Evolutionary conservation across 1,140 invertebrate genomes (phyloP).

Genomic region (Neotoxoptera formosana): DNA sequence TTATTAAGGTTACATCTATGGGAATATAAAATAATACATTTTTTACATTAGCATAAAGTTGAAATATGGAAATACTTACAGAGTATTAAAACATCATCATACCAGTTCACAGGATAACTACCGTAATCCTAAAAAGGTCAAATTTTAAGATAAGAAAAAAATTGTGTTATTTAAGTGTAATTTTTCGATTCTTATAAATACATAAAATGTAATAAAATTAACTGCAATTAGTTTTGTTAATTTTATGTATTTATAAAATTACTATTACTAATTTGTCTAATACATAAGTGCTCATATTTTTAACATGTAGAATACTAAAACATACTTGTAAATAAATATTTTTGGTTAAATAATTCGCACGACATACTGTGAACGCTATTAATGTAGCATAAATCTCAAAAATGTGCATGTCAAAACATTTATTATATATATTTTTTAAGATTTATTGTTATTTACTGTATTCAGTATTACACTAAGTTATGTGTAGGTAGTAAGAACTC

Average conservation of each 20-base stretch:
- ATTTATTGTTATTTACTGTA: neutral
- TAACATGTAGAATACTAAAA: neutral
- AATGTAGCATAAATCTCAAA: neutral
- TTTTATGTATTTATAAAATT: no score
- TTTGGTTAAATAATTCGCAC: neutral
- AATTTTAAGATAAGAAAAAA: neutral
- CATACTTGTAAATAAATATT: constrained; percentile 22
- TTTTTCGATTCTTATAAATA: neutral
- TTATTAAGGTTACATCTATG: neutral
- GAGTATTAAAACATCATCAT: constrained; percentile 7
- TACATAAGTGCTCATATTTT: neutral
- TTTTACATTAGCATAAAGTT: neutral
- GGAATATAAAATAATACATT: neutral
- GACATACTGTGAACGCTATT: neutral
- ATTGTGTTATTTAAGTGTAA: no score
- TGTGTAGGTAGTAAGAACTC: neutral
- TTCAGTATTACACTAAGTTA: neutral
- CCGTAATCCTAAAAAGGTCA: neutral
- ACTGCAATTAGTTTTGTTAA: neutral
- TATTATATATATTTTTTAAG: neutral
- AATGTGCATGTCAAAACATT: neutral
- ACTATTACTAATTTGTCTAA: neutral
- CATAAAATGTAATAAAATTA: neutral
- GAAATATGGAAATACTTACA: neutral
- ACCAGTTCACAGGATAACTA: constrained; percentile 12